Evolutionary conservation across 2,888 invertebrate genomes (phyloP).

Genomic region (Meteorus colon): DNA sequence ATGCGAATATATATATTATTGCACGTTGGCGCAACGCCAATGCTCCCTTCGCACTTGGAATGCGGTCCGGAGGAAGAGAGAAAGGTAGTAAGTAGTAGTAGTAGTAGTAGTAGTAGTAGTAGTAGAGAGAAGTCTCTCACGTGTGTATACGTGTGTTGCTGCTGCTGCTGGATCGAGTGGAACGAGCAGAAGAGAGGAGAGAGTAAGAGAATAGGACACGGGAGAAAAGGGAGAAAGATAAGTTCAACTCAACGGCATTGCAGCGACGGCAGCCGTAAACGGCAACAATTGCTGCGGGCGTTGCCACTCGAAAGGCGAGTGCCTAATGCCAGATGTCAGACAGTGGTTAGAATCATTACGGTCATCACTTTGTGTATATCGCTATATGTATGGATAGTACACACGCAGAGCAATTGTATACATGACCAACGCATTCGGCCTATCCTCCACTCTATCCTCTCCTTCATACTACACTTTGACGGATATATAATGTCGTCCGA

Average conservation of each 20-base stretch:
- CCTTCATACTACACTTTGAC: not conserved
- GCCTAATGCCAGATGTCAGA: conserved; percentile 69
- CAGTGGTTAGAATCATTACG: conserved; percentile 68
- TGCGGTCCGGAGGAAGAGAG: conserved; percentile 50
- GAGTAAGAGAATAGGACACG: conserved; percentile 40
- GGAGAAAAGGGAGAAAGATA: conserved; percentile 35
- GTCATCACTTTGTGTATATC: conserved; percentile 63
- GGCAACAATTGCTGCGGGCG: conserved; percentile 70
- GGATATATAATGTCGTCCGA: not conserved
- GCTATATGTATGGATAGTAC: conserved; percentile 46
- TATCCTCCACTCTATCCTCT: not conserved
- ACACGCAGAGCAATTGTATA: not conserved
- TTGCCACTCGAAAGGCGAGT: conserved; percentile 65
- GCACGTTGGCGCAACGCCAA: conserved; percentile 36
- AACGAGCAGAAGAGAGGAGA: conserved; percentile 25
- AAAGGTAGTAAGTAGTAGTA: conserved; percentile 23
- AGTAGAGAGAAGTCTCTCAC: not conserved
- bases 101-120: conserved; percentile 21
- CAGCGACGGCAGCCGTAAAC: conserved; percentile 62
- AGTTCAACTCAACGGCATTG: conserved; percentile 37
- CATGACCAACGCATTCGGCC: conserved; percentile 21
- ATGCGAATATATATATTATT: conserved; percentile 22
- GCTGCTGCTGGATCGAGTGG: conserved; percentile 18
- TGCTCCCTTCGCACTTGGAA: conserved; percentile 56
- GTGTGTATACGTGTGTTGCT: conserved; percentile 24